phyloP scores from a whole-genome alignment of 2,113 vertebrate genomes.

The Passer montanus region DNA sequence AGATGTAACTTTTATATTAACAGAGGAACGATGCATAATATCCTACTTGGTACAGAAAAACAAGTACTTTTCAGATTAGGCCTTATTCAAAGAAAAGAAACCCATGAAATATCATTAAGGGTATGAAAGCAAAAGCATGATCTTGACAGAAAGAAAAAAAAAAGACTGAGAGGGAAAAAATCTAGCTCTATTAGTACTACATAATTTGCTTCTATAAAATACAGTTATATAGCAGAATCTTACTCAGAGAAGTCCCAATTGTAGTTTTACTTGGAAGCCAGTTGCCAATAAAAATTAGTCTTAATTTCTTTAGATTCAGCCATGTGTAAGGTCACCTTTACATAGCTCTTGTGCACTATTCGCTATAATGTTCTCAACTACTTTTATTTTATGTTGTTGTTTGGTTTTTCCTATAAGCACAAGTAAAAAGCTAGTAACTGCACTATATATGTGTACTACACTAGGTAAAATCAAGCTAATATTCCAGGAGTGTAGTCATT shows the following conservation, averaged over 20 bases:
- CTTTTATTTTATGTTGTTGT: background rate
- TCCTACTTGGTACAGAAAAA: background rate
- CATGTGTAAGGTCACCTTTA: rapidly evolving
- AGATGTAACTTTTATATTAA: background rate
- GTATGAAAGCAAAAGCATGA: background rate
- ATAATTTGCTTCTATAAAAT: background rate
- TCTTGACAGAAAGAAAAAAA: background rate
- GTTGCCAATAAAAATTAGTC: background rate
- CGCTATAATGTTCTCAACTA: background rate
- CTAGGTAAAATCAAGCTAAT: background rate
- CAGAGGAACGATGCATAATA: background rate
- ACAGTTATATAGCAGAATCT: background rate
- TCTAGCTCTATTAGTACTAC: background rate
- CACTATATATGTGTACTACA: background rate
- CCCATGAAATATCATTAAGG: background rate
- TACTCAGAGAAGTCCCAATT: background rate
- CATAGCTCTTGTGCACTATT: background rate
- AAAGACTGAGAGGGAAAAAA: background rate
- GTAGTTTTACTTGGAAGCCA: background rate
- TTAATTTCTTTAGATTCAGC: background rate
- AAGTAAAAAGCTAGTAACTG: background rate
- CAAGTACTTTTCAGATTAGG: background rate
- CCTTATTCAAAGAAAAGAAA: background rate
- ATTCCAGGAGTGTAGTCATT: background rate
- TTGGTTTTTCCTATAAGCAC: background rate